Evolutionary conservation across 2,113 vertebrate species (phyloP), one percentile per base, ranked within the genome.

Genomic region (Oxyura jamaicensis): DNA sequence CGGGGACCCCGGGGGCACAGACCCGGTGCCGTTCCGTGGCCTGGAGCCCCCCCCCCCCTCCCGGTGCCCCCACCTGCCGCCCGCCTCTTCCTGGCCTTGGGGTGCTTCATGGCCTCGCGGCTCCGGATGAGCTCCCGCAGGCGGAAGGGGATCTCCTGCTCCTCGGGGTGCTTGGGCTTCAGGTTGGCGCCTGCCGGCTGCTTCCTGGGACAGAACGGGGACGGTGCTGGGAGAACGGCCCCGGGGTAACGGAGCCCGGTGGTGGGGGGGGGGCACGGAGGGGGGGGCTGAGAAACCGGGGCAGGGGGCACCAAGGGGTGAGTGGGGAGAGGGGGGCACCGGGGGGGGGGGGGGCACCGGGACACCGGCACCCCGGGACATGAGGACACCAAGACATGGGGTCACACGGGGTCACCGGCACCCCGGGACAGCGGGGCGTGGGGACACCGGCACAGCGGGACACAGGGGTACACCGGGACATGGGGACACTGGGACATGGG

Each of bases 61-160:
- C n/a, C n/a, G n/a, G 0, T 25, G 15, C 39, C 33, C 96, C 92
- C 95, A 98, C 98, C 98, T 97, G 97, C 86, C 9, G 2, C 95
- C 76, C 62, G 98, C 94, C 78, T 98, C 83, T 44, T 95, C 56
- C 96, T 83, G 1, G 69, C 66, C 0, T 42, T 15, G 0, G 96
- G 96, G 3, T 72, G 92, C 73, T 98, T 98, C 98, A 99, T 98
- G 81, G 96, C 98, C 48, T 99, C 98, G 2, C 98, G 98, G 95
- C 98, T 98, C 95, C 91, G 98, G 96, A 99, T 99, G 4, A 99
- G 99, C 95, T 99, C 99, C 59, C 98, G 98, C 31, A 99, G 98
- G 23, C 97, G 98, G 87, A 98, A 99, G 2, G 99, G 99, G 88
- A 99, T 99, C 92, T 99, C 93, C 83, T 99, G 98, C 46, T 99